Conservation (phyloP, 2,113 vertebrate species). For the Periophthalmodon schlosseri region DNA sequence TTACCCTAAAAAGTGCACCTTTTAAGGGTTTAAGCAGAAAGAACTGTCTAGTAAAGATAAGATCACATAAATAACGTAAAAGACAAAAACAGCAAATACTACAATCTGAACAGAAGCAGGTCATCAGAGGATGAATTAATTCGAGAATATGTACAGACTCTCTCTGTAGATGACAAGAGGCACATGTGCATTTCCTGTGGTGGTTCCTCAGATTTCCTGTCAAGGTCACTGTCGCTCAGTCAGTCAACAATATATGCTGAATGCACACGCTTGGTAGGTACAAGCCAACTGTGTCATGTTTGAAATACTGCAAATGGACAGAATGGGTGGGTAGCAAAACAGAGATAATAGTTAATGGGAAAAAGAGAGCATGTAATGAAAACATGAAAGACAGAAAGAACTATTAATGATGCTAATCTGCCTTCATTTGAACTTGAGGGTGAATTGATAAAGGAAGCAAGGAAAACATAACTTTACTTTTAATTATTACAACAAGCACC, state of each 20-base stretch:
- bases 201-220: slow-evolving; percentile 56
- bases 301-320: neutral
- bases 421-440: too few species aligned
- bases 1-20: slow-evolving; percentile 26
- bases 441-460: too few species aligned
- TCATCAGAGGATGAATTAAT: neutral
- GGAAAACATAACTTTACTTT: too few species aligned
- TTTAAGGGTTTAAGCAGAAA: too few species aligned
- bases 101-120: neutral
- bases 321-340: too few species aligned
- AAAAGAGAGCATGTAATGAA: too few species aligned
- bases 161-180: slow-evolving; percentile 20
- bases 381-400: neutral
- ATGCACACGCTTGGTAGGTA: neutral
- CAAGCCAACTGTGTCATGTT: slow-evolving; percentile 2
- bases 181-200: slow-evolving; percentile 55
- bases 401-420: neutral
- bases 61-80: slow-evolving; percentile 28
- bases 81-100: neutral
- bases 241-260: neutral
- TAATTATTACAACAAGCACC: too few species aligned
- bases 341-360: too few species aligned
- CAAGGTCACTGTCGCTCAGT: slow-evolving; percentile 21
- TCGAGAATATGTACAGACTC: neutral
- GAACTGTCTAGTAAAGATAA: slow-evolving; percentile 39